phyloP scores from a whole-genome alignment of 2,888 invertebrate species.

The Cyrtodaria siliqua region DNA sequence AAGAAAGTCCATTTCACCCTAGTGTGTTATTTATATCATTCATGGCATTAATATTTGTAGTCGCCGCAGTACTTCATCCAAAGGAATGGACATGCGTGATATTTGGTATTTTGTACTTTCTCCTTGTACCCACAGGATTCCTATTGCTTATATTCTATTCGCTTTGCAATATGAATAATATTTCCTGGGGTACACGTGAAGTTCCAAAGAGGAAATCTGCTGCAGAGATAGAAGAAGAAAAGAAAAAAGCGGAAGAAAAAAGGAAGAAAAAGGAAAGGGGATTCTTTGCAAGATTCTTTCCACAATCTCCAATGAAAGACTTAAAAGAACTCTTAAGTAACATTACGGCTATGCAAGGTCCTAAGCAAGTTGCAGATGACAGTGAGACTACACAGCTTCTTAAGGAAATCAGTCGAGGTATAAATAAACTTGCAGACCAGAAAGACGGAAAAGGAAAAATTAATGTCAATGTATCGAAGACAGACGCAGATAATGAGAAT shows the following conservation, averaged over 20 bases:
- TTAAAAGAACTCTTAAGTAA: constrained; percentile 67
- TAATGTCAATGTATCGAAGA: constrained; percentile 1
- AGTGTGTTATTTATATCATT: constrained; percentile 81
- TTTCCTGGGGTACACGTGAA: constrained; percentile 85
- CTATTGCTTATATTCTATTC: constrained; percentile 84
- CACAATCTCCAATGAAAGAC: constrained; percentile 63
- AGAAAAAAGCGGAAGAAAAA: constrained; percentile 89
- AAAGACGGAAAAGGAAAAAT: constrained; percentile 13
- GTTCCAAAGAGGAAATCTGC: constrained; percentile 78
- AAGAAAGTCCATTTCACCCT: constrained; percentile 78
- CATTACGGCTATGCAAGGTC: constrained; percentile 45
- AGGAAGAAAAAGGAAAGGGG: constrained; percentile 91
- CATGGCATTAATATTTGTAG: constrained; percentile 75
- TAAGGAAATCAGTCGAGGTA: constrained; percentile 63
- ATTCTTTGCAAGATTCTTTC: constrained; percentile 86
- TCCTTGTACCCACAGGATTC: constrained; percentile 84
- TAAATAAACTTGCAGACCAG: constrained; percentile 37
- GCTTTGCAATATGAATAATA: constrained; percentile 81
- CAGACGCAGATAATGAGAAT: neutral
- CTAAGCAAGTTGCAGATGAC: constrained; percentile 47
- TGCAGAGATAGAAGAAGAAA: constrained; percentile 88
- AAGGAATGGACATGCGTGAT: constrained; percentile 82
- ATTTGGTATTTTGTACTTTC: constrained; percentile 80
- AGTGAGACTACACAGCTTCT: constrained; percentile 55
- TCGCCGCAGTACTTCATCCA: constrained; percentile 80